Conservation (phyloP, 2,113 vertebrate genomes). For the Okapia johnstoni region DNA sequence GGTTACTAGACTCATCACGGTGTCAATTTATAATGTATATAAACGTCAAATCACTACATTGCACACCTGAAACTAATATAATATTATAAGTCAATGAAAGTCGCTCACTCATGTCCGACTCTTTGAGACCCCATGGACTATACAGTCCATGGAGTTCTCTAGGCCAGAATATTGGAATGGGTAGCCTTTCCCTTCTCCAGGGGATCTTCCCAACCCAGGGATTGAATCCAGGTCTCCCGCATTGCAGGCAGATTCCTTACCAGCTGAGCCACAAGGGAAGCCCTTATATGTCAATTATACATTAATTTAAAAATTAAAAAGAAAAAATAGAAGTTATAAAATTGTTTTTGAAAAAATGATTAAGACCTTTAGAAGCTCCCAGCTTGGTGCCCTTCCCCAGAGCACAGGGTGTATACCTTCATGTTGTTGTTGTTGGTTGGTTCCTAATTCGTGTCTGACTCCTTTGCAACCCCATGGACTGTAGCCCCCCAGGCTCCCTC, state of each 20-base stretch:
- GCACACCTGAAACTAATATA: not conserved
- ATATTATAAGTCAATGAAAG: not conserved
- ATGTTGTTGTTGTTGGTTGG: not conserved
- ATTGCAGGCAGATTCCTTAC: not conserved
- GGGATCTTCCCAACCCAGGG: not conserved
- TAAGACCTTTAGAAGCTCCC: not conserved
- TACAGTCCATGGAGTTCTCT: not conserved
- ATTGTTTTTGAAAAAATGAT: not conserved
- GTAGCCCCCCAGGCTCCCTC: not conserved
- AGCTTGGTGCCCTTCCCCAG: not conserved
- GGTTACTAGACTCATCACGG: not conserved
- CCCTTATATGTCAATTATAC: not conserved
- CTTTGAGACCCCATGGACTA: not conserved
- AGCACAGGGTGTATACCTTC: not conserved
- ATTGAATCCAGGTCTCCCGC: not conserved
- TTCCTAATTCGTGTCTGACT: rapidly evolving
- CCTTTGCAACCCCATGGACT: not conserved
- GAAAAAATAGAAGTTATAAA: not conserved
- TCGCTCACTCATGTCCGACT: not conserved
- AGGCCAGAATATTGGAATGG: not conserved
- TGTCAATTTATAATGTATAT: not conserved
- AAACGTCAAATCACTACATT: not conserved
- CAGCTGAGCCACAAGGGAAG: not conserved
- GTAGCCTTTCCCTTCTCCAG: not conserved
- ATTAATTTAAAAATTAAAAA: not conserved